A percentile compares a stretch with the other conserved stretches of the same genome.
These are phyloP conservation scores for Gadus chalcogrammus DNA, from an alignment of 2,113 vertebrate genomes.

Conservation along the genomic window DNA sequence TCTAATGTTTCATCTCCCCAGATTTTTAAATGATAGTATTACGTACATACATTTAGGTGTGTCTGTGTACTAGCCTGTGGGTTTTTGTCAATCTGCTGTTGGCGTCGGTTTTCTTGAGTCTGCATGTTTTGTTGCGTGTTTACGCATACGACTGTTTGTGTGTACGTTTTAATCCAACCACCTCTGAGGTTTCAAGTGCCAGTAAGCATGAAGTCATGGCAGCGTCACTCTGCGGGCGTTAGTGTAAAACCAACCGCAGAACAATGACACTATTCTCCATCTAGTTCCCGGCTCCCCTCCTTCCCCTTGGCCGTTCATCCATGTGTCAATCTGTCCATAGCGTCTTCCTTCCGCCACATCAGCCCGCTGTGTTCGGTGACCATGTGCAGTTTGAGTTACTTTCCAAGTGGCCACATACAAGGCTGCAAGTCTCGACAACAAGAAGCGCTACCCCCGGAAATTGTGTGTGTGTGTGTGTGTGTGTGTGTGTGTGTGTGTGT, in stretches of 20 bases:
- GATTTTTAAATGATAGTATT: too few species aligned
- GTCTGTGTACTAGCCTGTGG: background rate
- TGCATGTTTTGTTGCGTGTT: background rate
- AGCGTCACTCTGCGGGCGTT: constrained; percentile 11
- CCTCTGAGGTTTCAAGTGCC: background rate
- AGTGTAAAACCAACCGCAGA: constrained; percentile 25
- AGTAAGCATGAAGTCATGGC: constrained; percentile 38
- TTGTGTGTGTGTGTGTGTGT: constrained; percentile 10
- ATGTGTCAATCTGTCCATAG: background rate
- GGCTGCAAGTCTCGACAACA: constrained; percentile 7
- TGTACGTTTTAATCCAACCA: background rate
- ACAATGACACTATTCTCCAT: constrained; percentile 48
- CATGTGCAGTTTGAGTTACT: constrained; percentile 8
- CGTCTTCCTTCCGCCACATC: background rate
- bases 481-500: background rate
- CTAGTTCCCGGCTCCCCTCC: background rate
- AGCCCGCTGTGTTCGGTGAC: background rate
- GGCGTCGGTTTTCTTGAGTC: background rate
- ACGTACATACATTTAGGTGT: background rate
- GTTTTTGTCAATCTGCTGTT: background rate
- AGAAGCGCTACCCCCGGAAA: background rate
- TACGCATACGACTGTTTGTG: background rate
- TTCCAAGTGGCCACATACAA: background rate
- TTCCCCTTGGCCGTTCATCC: background rate
- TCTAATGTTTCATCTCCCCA: too few species aligned